Conservation (phyloP, 2,888 invertebrate genomes). For the Monoplex corrugatus region DNA sequence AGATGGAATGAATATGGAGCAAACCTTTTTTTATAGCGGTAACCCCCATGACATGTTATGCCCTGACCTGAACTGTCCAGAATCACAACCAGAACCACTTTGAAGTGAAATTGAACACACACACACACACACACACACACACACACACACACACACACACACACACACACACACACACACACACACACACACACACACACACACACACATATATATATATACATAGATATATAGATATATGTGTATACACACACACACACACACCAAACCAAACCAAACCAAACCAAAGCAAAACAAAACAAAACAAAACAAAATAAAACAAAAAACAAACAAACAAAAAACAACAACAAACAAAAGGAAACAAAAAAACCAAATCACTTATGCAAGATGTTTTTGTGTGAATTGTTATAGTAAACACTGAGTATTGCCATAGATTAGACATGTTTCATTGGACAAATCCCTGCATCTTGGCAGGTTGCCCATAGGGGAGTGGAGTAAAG, state of each 20-base stretch:
- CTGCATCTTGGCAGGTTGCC: no score
- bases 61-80: not conserved
- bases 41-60: no score
- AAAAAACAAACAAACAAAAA: not conserved
- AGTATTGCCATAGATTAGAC: no score
- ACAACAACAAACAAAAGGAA: not conserved
- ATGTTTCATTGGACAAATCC: no score
- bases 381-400: not conserved
- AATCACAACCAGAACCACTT: not conserved
- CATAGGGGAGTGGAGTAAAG: no score
- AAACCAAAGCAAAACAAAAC: not conserved
- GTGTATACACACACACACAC: not conserved
- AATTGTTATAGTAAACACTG: no score
- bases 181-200: constrained; percentile 13
- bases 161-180: constrained; percentile 16
- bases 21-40: no score
- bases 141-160: constrained; percentile 16
- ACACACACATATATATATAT: not conserved
- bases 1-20: not conserved
- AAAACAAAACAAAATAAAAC: no score
- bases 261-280: not conserved
- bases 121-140: constrained; percentile 21
- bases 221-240: constrained; percentile 9
- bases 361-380: not conserved
- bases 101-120: not conserved